These are phyloP conservation scores for Leucozona laternaria DNA, from an alignment of 2,888 invertebrate genomes.

Conservation along the genomic window DNA sequence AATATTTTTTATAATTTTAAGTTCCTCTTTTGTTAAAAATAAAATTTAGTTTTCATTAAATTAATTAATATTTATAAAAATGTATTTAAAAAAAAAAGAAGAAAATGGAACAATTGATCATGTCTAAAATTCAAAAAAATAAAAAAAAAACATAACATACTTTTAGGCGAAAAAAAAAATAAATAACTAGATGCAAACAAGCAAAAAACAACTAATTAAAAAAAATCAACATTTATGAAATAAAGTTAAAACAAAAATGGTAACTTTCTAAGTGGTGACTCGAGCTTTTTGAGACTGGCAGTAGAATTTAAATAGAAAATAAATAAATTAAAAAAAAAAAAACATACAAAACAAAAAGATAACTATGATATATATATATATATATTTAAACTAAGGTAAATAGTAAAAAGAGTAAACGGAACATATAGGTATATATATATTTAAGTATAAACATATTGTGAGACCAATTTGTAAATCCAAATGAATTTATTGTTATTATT, in stretches of 20 bases:
- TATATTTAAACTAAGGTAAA: slow-evolving; percentile 59
- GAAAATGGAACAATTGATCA: slow-evolving; percentile 66
- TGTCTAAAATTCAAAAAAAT: slow-evolving; percentile 64
- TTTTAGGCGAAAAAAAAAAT: slow-evolving; percentile 57
- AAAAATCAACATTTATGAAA: slow-evolving; percentile 73
- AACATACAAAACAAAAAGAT: slow-evolving; percentile 46
- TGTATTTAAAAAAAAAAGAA: slow-evolving; percentile 69
- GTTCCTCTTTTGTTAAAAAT: slow-evolving; percentile 36
- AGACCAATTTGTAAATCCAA: slow-evolving; percentile 76
- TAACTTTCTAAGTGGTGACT: slow-evolving; percentile 79
- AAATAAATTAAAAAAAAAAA: slow-evolving; percentile 66
- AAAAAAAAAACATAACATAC: slow-evolving; percentile 50
- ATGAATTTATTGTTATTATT: slow-evolving; percentile 71
- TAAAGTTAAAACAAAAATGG: slow-evolving; percentile 73
- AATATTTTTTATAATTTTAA: slow-evolving; percentile 56
- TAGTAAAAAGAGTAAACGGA: slow-evolving; percentile 71
- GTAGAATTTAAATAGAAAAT: slow-evolving; percentile 82
- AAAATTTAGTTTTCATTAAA: slow-evolving; percentile 33
- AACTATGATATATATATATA: slow-evolving; percentile 71
- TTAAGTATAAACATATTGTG: slow-evolving; percentile 74
- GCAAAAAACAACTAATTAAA: slow-evolving; percentile 74
- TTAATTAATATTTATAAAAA: slow-evolving; percentile 48
- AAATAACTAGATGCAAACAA: slow-evolving; percentile 69
- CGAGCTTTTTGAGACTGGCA: slow-evolving; percentile 85
- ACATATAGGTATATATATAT: slow-evolving; percentile 75